A percentile compares a stretch with the other conserved stretches of the same genome.
Evolutionary conservation across 2,888 invertebrate species (phyloP).

Genomic region (Cryptus viduatorius): DNA sequence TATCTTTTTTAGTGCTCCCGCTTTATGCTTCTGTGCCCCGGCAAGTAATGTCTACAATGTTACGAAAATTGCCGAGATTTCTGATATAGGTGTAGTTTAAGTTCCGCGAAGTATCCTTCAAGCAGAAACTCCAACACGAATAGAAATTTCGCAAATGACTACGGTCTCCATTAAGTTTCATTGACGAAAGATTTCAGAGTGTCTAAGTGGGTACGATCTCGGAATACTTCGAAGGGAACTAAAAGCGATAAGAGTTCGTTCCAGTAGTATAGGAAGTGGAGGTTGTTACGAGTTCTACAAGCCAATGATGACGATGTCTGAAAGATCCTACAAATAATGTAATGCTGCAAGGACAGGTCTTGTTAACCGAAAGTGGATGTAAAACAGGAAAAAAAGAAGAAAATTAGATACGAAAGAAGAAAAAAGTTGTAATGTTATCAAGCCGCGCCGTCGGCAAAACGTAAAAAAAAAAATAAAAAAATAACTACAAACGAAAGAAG

Average conservation of each 20-base stretch:
- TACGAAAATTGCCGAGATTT: no score
- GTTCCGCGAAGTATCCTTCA: no score
- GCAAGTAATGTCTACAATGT: no score
- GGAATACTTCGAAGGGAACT: background rate
- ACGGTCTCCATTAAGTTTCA: background rate
- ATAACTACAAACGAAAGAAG: background rate
- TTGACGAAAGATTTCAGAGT: conserved; percentile 2
- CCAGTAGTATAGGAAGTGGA: background rate
- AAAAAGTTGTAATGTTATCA: no score
- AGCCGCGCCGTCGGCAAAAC: no score
- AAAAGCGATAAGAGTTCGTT: background rate
- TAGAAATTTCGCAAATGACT: background rate
- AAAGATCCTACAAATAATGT: background rate
- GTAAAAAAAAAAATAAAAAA: background rate
- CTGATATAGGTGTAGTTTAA: no score
- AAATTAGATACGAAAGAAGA: background rate
- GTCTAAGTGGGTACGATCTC: background rate
- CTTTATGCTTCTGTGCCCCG: no score
- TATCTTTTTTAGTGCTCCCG: no score
- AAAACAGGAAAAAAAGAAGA: background rate
- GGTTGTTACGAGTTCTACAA: background rate
- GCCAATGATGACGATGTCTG: background rate
- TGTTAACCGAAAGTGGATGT: background rate
- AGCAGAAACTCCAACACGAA: background rate
- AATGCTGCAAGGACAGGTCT: background rate